These are phyloP conservation scores for Ctena decussata DNA, from an alignment of 2,888 invertebrate genomes.

Conservation along the genomic window DNA sequence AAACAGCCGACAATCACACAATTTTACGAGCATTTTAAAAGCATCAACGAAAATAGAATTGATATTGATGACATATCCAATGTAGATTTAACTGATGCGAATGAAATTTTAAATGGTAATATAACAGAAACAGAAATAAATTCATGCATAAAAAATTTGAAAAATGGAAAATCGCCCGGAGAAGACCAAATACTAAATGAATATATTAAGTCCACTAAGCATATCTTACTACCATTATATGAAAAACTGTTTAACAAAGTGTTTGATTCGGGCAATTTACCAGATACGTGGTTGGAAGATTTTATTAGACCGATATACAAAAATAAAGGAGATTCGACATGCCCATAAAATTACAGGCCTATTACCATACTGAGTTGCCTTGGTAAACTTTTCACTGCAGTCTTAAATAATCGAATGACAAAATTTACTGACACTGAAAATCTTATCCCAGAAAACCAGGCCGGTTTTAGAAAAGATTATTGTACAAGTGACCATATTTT, in stretches of 20 bases:
- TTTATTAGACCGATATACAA: constrained; percentile 35
- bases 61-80: background rate
- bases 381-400: background rate
- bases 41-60: background rate
- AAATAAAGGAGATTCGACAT: constrained; percentile 13
- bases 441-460: background rate
- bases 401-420: background rate
- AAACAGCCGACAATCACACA: too few relatives aligned
- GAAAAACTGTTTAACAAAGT: constrained; percentile 12
- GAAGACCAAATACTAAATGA: constrained; percentile 6
- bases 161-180: background rate
- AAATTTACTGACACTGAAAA: background rate
- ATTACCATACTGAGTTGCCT: constrained; percentile 18
- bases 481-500: background rate
- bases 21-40: background rate
- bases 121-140: constrained; percentile 1
- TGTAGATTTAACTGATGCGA: background rate
- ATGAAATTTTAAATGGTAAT: background rate
- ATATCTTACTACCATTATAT: background rate
- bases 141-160: background rate
- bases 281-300: constrained; percentile 21
- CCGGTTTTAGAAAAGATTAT: constrained; percentile 10
- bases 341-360: constrained; percentile 27
- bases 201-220: background rate
- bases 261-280: constrained; percentile 22